Base-by-base conservation (phyloP, 2,113 vertebrate species). In the Orientallactaga bullata region DNA sequence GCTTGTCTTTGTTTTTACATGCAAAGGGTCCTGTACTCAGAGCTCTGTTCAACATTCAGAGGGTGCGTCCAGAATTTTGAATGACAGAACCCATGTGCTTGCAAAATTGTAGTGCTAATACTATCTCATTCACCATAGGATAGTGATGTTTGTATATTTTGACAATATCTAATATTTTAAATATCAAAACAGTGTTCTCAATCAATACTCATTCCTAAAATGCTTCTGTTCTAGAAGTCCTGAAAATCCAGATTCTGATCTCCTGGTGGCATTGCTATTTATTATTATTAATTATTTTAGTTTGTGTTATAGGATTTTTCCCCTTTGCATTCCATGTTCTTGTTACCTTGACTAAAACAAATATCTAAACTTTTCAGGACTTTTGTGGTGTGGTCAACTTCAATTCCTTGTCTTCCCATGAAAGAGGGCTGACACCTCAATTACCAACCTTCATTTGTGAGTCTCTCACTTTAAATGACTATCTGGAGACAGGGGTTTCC, bases 381-480 rank as follows among this genome's bases (percentile, higher is more conserved):
- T 87, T 74, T 39, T 28, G 28, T 69, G 18, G 83, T 90, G 73
- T 71, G 20, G 85, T 72, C 28, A 88, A 86, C 23, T 85, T 81
- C 20, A 74, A 35, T 95, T 58, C 84, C 42, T 71, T 73, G 0
- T 78, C 76, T 91, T 74, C 39, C 7, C 32, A 24, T 47, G 37
- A 77, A 94, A 35, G 30, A 76, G 87, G 39, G 15, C 26, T 60
- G 74, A 76, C 35, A 51, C 18, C 18, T 68, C 30, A 90, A 42
- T 37, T 16, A 47, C 61, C 61, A 93, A 83, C 4, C 4, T 88
- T 79, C 32, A 73, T 17, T 92, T 71, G 79, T 94, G 95, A 88
- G 58, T 73, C 37, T 81, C 69, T n/a, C 24, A 83, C 63, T 16
- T 88, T 86, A 79, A 90, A 69, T n/a, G 51, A 47, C 47, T 77